Evolutionary conservation across 2,888 invertebrate species (phyloP).

Genomic region (Lochmaea crataegi): DNA sequence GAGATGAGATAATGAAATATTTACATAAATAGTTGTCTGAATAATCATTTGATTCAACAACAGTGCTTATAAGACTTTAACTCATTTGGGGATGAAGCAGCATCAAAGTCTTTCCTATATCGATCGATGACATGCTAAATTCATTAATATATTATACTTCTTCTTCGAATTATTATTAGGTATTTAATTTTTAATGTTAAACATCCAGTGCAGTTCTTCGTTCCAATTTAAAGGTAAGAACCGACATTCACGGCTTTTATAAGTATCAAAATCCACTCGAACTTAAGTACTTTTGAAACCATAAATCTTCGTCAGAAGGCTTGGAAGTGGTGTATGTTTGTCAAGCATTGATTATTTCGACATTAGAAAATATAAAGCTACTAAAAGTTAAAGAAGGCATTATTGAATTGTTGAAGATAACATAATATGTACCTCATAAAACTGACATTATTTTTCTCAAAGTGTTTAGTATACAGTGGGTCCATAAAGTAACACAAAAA

Average conservation of each 20-base stretch:
- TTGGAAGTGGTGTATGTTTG: slow-evolving; percentile 11
- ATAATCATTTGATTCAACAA: no score
- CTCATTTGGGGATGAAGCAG: no score
- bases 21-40: no score
- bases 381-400: background rate
- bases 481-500: no score
- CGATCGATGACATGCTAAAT: no score
- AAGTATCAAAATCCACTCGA: slow-evolving; percentile 9
- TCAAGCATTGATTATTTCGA: slow-evolving; percentile 18
- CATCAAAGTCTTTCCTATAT: no score
- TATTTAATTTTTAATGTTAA: background rate
- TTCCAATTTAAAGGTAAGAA: slow-evolving; percentile 2
- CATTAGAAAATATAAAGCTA: slow-evolving; percentile 3
- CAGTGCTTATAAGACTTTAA: no score
- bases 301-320: slow-evolving; percentile 19
- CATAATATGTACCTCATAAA: background rate
- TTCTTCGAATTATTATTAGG: no score
- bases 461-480: no score
- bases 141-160: no score
- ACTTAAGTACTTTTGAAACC: slow-evolving; percentile 14
- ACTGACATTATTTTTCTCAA: background rate
- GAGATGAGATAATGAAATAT: no score
- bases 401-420: background rate
- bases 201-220: slow-evolving; percentile 5
- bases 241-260: background rate